Evolutionary conservation across 2,113 vertebrate species (phyloP).

Genomic region (Bubo blakistoni): DNA sequence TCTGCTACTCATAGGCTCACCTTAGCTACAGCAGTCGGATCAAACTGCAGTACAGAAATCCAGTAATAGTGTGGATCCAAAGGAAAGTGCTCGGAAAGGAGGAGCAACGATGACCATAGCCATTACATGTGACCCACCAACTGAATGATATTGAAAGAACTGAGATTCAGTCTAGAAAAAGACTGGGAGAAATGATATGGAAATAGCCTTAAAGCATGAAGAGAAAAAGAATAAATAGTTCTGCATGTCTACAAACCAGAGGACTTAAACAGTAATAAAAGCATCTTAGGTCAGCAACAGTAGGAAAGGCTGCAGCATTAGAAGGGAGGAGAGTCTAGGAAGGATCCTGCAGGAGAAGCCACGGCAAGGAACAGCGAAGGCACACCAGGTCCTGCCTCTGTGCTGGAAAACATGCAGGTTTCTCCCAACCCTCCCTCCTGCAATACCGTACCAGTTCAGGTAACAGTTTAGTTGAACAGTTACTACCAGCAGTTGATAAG

Average conservation of each 20-base stretch:
- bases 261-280: neutral
- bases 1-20: neutral
- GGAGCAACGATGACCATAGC: neutral
- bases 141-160: neutral
- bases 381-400: neutral
- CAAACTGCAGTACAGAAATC: neutral
- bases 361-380: neutral
- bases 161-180: neutral
- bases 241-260: neutral
- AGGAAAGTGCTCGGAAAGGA: neutral
- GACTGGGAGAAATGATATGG: neutral
- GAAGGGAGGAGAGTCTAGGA: neutral
- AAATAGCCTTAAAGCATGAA: neutral
- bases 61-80: neutral
- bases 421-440: neutral
- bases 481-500: neutral
- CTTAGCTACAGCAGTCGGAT: neutral
- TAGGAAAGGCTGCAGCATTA: neutral
- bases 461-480: neutral
- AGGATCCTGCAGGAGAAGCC: neutral
- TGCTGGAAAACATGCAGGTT: neutral
- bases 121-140: neutral
- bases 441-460: rapidly evolving
- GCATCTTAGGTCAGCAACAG: neutral
- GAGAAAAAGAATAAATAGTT: neutral